Percentiles rank a stretch among this genome's conserved stretches.
Evolutionary conservation across 1,140 invertebrate genomes (phyloP).

Genomic region (Pseudomyrmex dendroicus): DNA sequence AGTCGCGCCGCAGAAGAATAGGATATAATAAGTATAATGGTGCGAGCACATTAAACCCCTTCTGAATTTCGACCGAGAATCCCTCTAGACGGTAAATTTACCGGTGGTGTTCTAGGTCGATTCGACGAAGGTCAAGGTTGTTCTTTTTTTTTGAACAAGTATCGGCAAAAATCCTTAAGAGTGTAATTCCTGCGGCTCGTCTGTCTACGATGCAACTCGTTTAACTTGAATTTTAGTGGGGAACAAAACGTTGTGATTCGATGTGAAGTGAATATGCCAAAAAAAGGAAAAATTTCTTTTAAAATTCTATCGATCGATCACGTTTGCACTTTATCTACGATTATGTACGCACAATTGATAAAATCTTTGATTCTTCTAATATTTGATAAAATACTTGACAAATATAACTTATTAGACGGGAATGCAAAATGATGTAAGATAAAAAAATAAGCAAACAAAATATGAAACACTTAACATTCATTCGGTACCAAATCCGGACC

Average conservation of each 20-base stretch:
- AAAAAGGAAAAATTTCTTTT: background rate
- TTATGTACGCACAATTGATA: background rate
- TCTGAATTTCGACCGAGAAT: conserved; percentile 65
- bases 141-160: conserved; percentile 58
- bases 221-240: background rate
- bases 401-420: background rate
- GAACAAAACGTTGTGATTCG: too few species aligned
- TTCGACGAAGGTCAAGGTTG: conserved; percentile 83
- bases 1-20: conserved; percentile 62
- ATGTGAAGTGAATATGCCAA: background rate
- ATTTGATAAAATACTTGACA: background rate
- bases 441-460: background rate
- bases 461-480: conserved; percentile 4
- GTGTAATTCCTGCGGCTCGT: background rate
- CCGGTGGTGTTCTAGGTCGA: conserved; percentile 81
- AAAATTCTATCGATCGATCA: background rate
- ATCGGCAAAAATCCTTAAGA: conserved; percentile 12
- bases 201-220: conserved; percentile 18
- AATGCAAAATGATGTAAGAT: background rate
- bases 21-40: conserved; percentile 70
- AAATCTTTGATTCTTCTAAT: background rate
- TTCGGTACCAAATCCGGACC: conserved; percentile 6
- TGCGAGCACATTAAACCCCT: conserved; percentile 63
- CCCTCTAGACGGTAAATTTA: conserved; percentile 64
- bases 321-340: background rate